Conservation (phyloP, 1,140 invertebrate genomes). For the Sycophila sp. region DNA sequence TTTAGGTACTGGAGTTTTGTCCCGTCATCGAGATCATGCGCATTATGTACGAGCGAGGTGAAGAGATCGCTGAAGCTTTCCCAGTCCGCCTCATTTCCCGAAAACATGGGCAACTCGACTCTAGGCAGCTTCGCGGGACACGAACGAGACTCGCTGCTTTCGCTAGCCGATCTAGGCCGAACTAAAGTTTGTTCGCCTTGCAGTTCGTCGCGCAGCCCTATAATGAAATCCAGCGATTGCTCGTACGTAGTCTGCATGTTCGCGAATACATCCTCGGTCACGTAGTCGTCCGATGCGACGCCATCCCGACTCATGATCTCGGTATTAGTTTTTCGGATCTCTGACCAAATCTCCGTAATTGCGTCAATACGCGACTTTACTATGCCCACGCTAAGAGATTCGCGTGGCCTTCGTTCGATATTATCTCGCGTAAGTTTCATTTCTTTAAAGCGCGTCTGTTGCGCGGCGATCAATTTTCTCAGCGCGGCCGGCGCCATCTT, state of each 20-base stretch:
- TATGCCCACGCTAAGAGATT: neutral
- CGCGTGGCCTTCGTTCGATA: neutral
- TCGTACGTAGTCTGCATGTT: neutral
- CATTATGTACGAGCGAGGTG: conserved; percentile 44
- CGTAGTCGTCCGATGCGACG: neutral
- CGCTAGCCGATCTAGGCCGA: neutral
- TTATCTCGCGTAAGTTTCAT: neutral
- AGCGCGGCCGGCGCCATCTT: neutral
- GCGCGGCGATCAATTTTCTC: neutral
- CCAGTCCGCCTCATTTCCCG: conserved; percentile 47
- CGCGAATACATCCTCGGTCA: neutral
- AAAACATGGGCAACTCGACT: conserved; percentile 40
- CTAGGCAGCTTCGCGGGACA: neutral
- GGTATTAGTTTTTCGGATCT: neutral
- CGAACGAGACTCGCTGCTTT: neutral
- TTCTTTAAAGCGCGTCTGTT: neutral
- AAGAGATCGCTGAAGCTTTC: conserved; percentile 49
- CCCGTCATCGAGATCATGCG: conserved; percentile 34
- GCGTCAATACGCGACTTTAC: neutral
- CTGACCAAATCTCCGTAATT: neutral
- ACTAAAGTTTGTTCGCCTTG: neutral
- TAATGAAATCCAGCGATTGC: neutral
- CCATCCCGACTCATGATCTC: neutral
- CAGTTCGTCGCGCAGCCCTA: neutral
- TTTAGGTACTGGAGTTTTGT: conserved; percentile 47